Evolutionary conservation across 2,888 invertebrate genomes (phyloP).

Genomic region (Creontiades dilutus): DNA sequence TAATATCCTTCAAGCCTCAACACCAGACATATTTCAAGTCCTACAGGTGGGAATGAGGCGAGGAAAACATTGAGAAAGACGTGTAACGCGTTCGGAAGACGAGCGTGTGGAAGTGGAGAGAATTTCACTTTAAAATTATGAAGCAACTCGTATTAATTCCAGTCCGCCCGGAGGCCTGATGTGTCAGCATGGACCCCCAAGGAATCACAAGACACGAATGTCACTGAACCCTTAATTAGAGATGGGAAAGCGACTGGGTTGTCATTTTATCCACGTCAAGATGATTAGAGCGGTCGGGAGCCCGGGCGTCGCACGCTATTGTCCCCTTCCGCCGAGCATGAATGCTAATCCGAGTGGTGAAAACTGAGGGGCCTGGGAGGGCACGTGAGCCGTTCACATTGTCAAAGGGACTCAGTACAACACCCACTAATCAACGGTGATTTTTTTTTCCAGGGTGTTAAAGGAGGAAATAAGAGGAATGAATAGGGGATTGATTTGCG

Average conservation of each 20-base stretch:
- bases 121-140: conserved; percentile 38
- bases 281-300: conserved; percentile 63
- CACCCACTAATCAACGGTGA: conserved; percentile 53
- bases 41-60: background rate
- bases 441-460: conserved; percentile 39
- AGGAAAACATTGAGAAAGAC: background rate
- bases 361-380: background rate
- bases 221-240: conserved; percentile 66
- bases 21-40: background rate
- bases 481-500: conserved; percentile 58
- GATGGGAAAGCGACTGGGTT: conserved; percentile 51
- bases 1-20: background rate
- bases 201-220: conserved; percentile 62
- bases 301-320: conserved; percentile 61
- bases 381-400: conserved; percentile 53
- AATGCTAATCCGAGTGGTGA: conserved; percentile 61
- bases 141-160: conserved; percentile 41
- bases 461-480: conserved; percentile 54
- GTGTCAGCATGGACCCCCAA: conserved; percentile 34
- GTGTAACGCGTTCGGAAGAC: background rate
- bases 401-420: conserved; percentile 19
- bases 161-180: conserved; percentile 21
- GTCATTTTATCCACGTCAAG: conserved; percentile 69
- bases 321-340: conserved; percentile 21
- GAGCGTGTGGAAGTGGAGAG: background rate